A percentile compares a stretch with the other conserved stretches of the same genome.
Evolutionary conservation across 30 jellyfish, hydroid and myxozoan species (phyloP).

Genomic region (Aurelia aurita): DNA sequence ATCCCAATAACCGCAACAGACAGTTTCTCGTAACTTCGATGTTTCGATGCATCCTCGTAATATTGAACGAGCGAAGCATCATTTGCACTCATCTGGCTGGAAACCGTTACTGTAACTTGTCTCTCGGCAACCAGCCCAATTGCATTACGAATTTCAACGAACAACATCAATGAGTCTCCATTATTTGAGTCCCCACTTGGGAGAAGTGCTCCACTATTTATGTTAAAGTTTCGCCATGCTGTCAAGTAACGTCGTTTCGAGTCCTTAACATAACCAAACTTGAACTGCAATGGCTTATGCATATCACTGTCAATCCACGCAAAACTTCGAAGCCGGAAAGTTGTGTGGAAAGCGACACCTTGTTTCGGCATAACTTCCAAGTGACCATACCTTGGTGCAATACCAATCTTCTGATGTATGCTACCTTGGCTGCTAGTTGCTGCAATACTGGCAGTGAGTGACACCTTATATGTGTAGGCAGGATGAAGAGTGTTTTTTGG

Average conservation of each 20-base stretch:
- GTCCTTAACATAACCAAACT: constrained; percentile 50
- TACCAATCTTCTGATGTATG: not conserved
- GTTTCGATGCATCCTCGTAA: not conserved
- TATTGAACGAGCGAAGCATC: not conserved
- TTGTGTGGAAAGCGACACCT: constrained; percentile 51
- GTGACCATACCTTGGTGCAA: constrained; percentile 48
- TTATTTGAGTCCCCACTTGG: constrained; percentile 21
- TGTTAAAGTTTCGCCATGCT: constrained; percentile 41
- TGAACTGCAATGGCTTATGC: constrained; percentile 25
- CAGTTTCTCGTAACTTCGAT: not conserved
- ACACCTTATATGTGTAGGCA: constrained; percentile 30
- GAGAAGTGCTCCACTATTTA: constrained; percentile 16
- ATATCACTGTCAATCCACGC: constrained; percentile 39
- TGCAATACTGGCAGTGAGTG: constrained; percentile 14
- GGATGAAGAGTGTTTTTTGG: constrained; percentile 16
- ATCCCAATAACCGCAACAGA: constrained; percentile 33
- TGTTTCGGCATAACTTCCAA: constrained; percentile 22
- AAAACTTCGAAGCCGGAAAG: constrained; percentile 39
- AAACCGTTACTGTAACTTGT: constrained; percentile 5
- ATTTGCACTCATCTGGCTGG: not conserved
- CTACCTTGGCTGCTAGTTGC: not conserved
- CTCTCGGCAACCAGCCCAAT: constrained; percentile 32
- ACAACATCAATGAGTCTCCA: constrained; percentile 25
- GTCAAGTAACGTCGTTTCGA: constrained; percentile 14
- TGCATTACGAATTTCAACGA: constrained; percentile 35